Evolutionary conservation across 2,888 invertebrate species (phyloP).

Genomic region (Atherix ibis): DNA sequence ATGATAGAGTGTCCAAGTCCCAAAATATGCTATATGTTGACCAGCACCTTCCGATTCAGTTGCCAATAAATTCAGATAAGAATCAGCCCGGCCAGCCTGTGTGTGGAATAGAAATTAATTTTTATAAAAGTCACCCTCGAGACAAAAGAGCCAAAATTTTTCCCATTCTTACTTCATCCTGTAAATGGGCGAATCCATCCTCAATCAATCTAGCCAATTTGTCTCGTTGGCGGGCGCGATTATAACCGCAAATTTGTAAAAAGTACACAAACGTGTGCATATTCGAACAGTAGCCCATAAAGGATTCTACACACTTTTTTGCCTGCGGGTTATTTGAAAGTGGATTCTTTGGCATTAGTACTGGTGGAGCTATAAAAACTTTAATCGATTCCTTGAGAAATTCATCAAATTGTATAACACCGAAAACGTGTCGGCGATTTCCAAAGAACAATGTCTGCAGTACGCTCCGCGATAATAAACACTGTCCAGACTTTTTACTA

Average conservation of each 20-base stretch:
- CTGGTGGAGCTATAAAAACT: constrained; percentile 79
- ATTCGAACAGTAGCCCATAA: constrained; percentile 58
- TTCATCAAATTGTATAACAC: constrained; percentile 46
- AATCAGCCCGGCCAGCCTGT: constrained; percentile 81
- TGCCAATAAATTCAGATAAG: constrained; percentile 50
- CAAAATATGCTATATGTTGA: constrained; percentile 69
- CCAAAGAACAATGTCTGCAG: constrained; percentile 62
- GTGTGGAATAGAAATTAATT: not conserved
- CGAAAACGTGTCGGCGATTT: constrained; percentile 28
- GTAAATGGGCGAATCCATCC: constrained; percentile 69
- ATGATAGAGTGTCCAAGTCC: constrained; percentile 92
- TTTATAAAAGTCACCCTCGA: constrained; percentile 1
- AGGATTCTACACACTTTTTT: constrained; percentile 76
- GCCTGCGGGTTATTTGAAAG: constrained; percentile 37
- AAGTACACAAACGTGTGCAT: constrained; percentile 73
- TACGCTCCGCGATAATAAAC: constrained; percentile 82
- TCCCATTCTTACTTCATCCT: constrained; percentile 66
- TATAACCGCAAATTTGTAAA: constrained; percentile 83
- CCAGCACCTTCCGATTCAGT: constrained; percentile 49
- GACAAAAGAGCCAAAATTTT: not conserved
- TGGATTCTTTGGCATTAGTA: constrained; percentile 58
- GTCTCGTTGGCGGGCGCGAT: constrained; percentile 87
- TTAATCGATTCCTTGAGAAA: constrained; percentile 73
- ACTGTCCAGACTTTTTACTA: constrained; percentile 69
- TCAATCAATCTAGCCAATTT: constrained; percentile 78